These are phyloP conservation scores for Campoplex capitator DNA, from an alignment of 2,888 invertebrate genomes.

Conservation along the genomic window DNA sequence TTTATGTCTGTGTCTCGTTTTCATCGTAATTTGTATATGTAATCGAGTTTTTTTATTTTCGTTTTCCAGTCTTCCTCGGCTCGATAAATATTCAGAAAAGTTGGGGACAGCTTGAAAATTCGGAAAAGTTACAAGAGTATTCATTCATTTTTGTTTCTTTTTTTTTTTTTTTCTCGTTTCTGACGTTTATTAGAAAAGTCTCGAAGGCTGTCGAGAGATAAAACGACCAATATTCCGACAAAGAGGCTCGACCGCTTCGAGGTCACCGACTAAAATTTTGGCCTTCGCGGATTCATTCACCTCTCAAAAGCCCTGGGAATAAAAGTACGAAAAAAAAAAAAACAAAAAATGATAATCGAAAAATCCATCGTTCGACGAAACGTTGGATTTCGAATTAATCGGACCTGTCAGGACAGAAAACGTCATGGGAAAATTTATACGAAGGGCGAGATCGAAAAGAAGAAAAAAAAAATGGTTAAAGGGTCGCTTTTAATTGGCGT, in stretches of 20 bases:
- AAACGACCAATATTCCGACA: slow-evolving; percentile 51
- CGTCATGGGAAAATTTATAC: slow-evolving; percentile 23
- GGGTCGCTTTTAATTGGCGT: background rate
- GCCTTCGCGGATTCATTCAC: slow-evolving; percentile 57
- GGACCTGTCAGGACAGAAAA: background rate
- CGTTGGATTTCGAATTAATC: slow-evolving; percentile 24
- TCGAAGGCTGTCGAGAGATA: slow-evolving; percentile 23
- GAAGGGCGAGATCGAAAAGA: background rate
- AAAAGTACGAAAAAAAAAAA: slow-evolving; percentile 1
- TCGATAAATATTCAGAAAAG: background rate
- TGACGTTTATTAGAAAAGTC: slow-evolving; percentile 40
- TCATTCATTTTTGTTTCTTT: background rate
- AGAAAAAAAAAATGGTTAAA: background rate
- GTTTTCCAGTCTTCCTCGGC: background rate
- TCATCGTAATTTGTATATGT: background rate
- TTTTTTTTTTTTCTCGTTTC: background rate
- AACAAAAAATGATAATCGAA: slow-evolving; percentile 13
- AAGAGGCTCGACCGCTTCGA: slow-evolving; percentile 28
- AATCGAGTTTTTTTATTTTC: background rate
- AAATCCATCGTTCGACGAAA: background rate
- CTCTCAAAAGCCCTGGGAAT: slow-evolving; percentile 37
- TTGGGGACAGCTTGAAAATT: background rate
- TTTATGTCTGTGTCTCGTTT: background rate
- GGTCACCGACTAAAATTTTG: slow-evolving; percentile 43
- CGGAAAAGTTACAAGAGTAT: background rate